Base-by-base conservation (phyloP, 2,888 invertebrate species). In the Meteorus cinctellus region DNA sequence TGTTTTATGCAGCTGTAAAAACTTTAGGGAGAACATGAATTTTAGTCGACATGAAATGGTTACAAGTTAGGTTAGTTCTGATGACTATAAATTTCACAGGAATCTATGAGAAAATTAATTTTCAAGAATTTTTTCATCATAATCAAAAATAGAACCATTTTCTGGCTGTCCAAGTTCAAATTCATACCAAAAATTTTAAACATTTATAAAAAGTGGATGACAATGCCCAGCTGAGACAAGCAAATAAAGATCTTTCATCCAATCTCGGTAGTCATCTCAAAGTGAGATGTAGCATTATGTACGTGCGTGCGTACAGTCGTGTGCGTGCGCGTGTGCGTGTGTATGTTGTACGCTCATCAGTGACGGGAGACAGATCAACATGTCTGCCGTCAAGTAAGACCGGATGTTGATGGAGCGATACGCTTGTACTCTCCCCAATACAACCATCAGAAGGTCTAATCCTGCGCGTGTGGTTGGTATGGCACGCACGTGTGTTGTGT, bases 351-450 rank as follows among this genome's bases (percentile, higher is more conserved):
- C 24, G 24, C 24, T 8, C 34, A 34, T 34, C 34, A 0, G 34
- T 34, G 34, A 34, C 4, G 4, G 34, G 34, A 34, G 34, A 34
- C 2, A 5, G 6, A 55, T 19, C 19, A 71, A 6, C 24, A 24
- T 24, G 48, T 72, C 27, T 41, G 27, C 71, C 29, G 45, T 72
- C n/a, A 19, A 41, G 67, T 48, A 66, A 51, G 60, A 48, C 67
- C 67, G 74, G 67, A 74, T 74, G 67, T 74, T 67, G 36, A 68
- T 67, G 59, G 67, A 68, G 74, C 59, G 60, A 41, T 63, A 29
- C 71, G 55, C 36, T 63, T 63, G 51, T 45, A 41, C 19, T 14
- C 55, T 66, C 41, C 63, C 62, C 66, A 60, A 24, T 41, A 36
- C 69, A 31, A 70, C 60, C 16, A n/a, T 48, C 16, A 45, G 36